phyloP scores from a whole-genome alignment of 1,140 invertebrate species.

The Varroa destructor region DNA sequence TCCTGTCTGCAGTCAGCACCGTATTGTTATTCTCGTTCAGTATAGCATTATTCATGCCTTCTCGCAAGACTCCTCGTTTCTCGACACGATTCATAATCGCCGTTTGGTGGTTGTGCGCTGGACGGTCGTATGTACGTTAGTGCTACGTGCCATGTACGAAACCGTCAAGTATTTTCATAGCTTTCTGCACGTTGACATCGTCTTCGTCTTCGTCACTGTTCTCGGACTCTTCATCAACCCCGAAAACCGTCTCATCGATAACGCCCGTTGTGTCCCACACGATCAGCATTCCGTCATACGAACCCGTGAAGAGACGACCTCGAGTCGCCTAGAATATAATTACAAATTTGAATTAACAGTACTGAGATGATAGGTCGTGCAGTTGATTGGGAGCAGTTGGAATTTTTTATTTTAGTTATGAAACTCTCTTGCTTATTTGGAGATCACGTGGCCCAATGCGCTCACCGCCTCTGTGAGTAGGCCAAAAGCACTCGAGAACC shows the following conservation, averaged over 20 bases:
- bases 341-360: slow-evolving; percentile 1
- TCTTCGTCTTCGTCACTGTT: slow-evolving; percentile 33
- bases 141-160: slow-evolving; percentile 26
- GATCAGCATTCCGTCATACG: slow-evolving; percentile 34
- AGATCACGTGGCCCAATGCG: too few relatives aligned
- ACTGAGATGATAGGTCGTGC: background rate
- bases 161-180: slow-evolving; percentile 33
- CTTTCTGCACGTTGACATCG: slow-evolving; percentile 34
- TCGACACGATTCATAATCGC: too few relatives aligned
- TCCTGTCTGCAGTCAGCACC: too few relatives aligned
- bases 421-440: too few relatives aligned
- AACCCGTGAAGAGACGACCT: slow-evolving; percentile 34
- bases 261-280: slow-evolving; percentile 36
- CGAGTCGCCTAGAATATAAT: slow-evolving; percentile 33
- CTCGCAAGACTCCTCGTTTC: too few relatives aligned
- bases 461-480: too few relatives aligned
- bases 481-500: too few relatives aligned
- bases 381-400: background rate
- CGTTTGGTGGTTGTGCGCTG: too few relatives aligned
- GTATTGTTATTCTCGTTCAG: too few relatives aligned
- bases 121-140: too few relatives aligned
- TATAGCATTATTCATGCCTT: too few relatives aligned
- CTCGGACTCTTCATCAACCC: slow-evolving; percentile 31
- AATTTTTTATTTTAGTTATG: too few relatives aligned
- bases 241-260: slow-evolving; percentile 35